phyloP scores from a whole-genome alignment of 2,113 vertebrate genomes.

The Apus apus region DNA sequence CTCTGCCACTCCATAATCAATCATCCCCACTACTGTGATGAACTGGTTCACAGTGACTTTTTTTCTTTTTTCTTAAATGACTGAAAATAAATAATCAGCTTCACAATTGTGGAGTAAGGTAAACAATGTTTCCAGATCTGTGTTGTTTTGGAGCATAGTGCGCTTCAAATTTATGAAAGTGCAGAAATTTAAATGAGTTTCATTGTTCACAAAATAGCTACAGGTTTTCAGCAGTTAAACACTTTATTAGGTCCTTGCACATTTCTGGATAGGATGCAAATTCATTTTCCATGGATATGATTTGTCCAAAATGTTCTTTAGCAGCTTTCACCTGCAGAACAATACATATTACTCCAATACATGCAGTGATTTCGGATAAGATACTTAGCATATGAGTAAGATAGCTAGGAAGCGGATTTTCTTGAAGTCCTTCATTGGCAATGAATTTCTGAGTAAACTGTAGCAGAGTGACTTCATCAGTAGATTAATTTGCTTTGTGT shows the following conservation, averaged over 20 bases:
- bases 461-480: neutral
- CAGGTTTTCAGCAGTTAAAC: neutral
- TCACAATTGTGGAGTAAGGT: neutral
- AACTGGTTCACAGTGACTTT: neutral
- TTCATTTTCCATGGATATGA: neutral
- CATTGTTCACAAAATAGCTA: neutral
- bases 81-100: neutral
- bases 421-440: neutral
- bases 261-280: neutral
- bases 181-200: neutral
- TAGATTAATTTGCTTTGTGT: neutral
- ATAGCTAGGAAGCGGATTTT: neutral
- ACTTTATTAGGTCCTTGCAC: neutral
- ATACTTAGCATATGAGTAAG: neutral
- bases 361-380: neutral
- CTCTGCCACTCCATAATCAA: conserved; percentile 11
- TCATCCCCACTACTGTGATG: neutral
- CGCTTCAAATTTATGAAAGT: neutral
- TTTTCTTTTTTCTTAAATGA: neutral
- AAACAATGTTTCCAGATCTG: neutral
- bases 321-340: neutral
- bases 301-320: neutral
- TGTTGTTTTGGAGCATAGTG: neutral
- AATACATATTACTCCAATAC: neutral
- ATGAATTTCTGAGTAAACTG: neutral